Conservation (phyloP, 2,113 vertebrate species). For the Eulemur macaco region DNA sequence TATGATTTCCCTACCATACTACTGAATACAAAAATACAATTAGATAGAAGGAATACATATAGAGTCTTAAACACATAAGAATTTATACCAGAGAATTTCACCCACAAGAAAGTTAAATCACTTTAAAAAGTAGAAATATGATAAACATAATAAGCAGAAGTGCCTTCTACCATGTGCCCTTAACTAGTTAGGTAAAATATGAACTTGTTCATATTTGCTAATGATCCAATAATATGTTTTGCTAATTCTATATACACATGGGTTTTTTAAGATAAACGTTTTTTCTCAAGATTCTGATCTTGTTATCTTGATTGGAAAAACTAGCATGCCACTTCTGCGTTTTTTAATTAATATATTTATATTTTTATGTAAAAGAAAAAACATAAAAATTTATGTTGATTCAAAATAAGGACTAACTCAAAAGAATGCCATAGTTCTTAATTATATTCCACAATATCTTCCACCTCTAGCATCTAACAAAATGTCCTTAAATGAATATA, state of each 20-base stretch:
- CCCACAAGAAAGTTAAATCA: constrained; percentile 43
- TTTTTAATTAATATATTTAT: neutral
- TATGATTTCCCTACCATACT: neutral
- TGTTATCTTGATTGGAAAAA: constrained; percentile 42
- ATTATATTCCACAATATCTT: constrained; percentile 17
- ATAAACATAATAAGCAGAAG: constrained; percentile 46
- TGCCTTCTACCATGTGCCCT: neutral
- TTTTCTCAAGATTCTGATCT: neutral
- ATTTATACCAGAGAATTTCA: constrained; percentile 49
- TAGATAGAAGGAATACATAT: neutral
- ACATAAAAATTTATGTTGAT: constrained; percentile 38
- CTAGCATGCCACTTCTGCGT: neutral
- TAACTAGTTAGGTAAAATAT: constrained; percentile 63
- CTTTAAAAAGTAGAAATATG: neutral
- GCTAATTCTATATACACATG: constrained; percentile 37
- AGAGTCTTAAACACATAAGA: constrained; percentile 59
- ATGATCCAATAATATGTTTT: constrained; percentile 44
- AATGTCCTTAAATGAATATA: constrained; percentile 22
- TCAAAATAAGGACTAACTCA: constrained; percentile 40
- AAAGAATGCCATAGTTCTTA: constrained; percentile 12
- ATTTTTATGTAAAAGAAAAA: constrained; percentile 36
- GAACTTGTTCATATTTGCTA: constrained; percentile 53
- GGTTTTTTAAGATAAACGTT: constrained; percentile 56
- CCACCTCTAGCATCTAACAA: constrained; percentile 29
- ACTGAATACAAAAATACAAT: neutral